Evolutionary conservation across 2,888 invertebrate genomes (phyloP), one percentile per base, ranked within the genome.

Genomic region (Nowickia ferox): DNA sequence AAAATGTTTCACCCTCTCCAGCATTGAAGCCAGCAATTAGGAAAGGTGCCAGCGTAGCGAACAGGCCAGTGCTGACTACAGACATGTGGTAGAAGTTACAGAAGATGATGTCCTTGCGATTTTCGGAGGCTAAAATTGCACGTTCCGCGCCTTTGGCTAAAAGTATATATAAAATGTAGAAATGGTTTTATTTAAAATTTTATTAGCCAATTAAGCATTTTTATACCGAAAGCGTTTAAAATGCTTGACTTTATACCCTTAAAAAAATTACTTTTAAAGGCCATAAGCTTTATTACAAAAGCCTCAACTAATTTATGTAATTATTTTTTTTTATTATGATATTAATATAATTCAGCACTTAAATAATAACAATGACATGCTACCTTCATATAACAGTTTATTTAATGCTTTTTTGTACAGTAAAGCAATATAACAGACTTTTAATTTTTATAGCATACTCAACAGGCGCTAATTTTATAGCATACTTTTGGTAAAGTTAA

Each of bases 91-190:
- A 88, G 13, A 59, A 51, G 1, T n/a, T 66, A 9, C 68, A 76
- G n/a, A 87, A 69, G 1, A 84, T 19, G 0, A 40, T 59, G 65
- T 87, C 87, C 6, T 82, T 79, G 10, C 63, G 78, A 75, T 87
- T 86, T 78, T 87, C 84, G 1, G 51, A 51, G 6, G 38, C 69
- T 17, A 88, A 22, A 11, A 85, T 81, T 0, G 3, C 1, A 9
- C 59, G 68, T 48, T 88, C 88, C 19, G 63, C 44, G 0, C 10
- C 74, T 6, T 74, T 51, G 9, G 84, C 88, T 88, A 19, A 55
- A 72, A 10, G 13, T 11, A 55, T 9, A 44, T 6, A 42, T 4
- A 19, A 42, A 42, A 40, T 6, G 0, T 46, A 46, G 15, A 46
- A 13, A 13, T 15, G 0, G 46, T 1, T 15, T 13, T 6, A 46